Evolutionary conservation across 2,113 vertebrate species (phyloP).

Genomic region (Oncorhynchus tshawytscha): DNA sequence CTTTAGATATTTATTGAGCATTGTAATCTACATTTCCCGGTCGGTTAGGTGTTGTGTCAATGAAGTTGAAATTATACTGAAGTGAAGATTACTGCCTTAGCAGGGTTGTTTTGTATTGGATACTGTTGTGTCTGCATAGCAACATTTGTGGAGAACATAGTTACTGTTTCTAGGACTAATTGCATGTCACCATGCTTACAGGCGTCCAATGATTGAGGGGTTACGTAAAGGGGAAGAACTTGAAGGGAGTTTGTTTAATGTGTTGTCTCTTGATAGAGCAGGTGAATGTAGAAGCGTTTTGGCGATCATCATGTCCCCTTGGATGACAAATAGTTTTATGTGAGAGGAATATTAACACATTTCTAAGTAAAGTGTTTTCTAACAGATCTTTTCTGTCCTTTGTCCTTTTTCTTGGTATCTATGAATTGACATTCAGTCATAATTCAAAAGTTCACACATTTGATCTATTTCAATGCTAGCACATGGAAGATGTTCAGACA

Average conservation of each 20-base stretch:
- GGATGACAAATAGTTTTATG: slow-evolving; percentile 58
- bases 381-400: slow-evolving; percentile 30
- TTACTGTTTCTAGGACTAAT: slow-evolving; percentile 54
- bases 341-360: slow-evolving; percentile 59
- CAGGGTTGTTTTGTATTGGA: slow-evolving; percentile 52
- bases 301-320: slow-evolving; percentile 41
- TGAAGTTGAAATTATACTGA: slow-evolving; percentile 44
- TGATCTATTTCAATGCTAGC: too few species aligned
- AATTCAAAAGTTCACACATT: too few species aligned
- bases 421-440: too few species aligned
- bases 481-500: slow-evolving; percentile 1
- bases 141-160: slow-evolving; percentile 57
- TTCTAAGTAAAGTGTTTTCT: slow-evolving; percentile 73
- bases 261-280: slow-evolving; percentile 54
- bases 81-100: slow-evolving; percentile 51
- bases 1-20: slow-evolving; percentile 64
- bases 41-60: slow-evolving; percentile 66
- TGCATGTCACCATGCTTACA: slow-evolving; percentile 48
- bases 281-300: slow-evolving; percentile 57
- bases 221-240: slow-evolving; percentile 22
- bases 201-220: slow-evolving; percentile 48
- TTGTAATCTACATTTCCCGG: slow-evolving; percentile 61
- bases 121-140: slow-evolving; percentile 65
- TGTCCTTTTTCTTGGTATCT: background rate
- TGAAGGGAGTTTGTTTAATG: slow-evolving; percentile 33